A percentile compares a stretch with the other conserved stretches of the same genome.
Conservation (phyloP, 2,888 invertebrate genomes). For the Mythimna pallens region DNA sequence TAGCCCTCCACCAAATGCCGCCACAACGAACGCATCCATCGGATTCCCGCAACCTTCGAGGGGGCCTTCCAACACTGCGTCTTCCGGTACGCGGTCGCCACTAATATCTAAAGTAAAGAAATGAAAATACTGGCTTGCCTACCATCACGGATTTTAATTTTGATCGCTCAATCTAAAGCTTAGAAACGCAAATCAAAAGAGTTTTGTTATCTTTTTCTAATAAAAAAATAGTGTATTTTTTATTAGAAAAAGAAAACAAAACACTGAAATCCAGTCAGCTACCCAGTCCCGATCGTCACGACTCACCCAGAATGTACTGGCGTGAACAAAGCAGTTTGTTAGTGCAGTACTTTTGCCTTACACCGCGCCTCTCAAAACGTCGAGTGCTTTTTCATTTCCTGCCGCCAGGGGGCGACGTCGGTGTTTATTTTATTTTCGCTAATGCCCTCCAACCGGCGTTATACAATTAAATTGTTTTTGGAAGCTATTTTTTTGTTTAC, state of each 20-base stretch:
- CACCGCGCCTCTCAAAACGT: constrained; percentile 71
- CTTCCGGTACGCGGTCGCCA: no score
- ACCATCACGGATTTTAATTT: no score
- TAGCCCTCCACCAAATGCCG: no score
- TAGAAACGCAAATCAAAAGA: no score
- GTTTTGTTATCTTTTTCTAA: no score
- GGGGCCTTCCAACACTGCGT: no score
- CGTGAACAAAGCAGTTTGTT: constrained; percentile 83
- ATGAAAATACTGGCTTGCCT: no score
- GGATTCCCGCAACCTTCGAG: no score
- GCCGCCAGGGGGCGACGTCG: constrained; percentile 74
- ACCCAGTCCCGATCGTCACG: constrained; percentile 30
- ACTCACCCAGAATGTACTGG: constrained; percentile 57
- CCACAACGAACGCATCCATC: no score
- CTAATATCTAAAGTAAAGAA: no score
- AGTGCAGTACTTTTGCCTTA: constrained; percentile 77
- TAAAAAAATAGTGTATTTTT: no score
- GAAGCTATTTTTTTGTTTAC: constrained; percentile 57
- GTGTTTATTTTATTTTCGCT: constrained; percentile 78
- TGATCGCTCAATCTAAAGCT: no score
- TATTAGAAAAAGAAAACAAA: background rate
- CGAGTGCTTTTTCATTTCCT: constrained; percentile 83
- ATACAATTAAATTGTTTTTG: constrained; percentile 80
- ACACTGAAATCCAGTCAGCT: constrained; percentile 17
- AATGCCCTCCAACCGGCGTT: constrained; percentile 75